Conservation (phyloP, 2,888 invertebrate genomes). For the Peribatodes rhomboidaria region DNA sequence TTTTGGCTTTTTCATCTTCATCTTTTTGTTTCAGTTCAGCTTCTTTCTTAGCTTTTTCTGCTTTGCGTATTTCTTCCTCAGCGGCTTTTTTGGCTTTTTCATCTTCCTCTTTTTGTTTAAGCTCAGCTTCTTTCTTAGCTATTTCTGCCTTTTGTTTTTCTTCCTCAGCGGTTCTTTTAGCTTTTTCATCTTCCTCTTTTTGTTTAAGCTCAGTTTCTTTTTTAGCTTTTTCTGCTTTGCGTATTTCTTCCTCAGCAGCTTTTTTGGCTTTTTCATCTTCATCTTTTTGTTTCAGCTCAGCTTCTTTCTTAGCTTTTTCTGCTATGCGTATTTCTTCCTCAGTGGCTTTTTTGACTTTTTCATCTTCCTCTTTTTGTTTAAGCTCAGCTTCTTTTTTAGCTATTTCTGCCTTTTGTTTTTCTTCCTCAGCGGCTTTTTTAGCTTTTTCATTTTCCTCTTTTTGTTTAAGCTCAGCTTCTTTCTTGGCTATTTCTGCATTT, state of each 20-base stretch:
- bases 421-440: neutral
- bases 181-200: neutral
- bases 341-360: neutral
- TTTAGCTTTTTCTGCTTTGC: constrained; percentile 6
- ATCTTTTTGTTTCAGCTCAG: constrained; percentile 19
- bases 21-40: no score
- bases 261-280: constrained; percentile 15
- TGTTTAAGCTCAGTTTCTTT: neutral
- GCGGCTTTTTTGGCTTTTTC: no score
- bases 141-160: constrained; percentile 9
- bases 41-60: no score
- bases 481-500: neutral
- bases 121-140: no score
- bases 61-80: no score
- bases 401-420: neutral
- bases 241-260: constrained; percentile 16
- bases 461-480: neutral
- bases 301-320: constrained; percentile 30
- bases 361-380: constrained; percentile 10
- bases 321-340: constrained; percentile 5
- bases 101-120: no score
- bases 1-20: constrained; percentile 25
- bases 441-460: constrained; percentile 9
- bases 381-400: neutral
- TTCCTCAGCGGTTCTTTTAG: neutral